Evolutionary conservation across 2,888 invertebrate species (phyloP), one percentile per base, ranked within the genome.

Genomic region (Heliconius ethilla): DNA sequence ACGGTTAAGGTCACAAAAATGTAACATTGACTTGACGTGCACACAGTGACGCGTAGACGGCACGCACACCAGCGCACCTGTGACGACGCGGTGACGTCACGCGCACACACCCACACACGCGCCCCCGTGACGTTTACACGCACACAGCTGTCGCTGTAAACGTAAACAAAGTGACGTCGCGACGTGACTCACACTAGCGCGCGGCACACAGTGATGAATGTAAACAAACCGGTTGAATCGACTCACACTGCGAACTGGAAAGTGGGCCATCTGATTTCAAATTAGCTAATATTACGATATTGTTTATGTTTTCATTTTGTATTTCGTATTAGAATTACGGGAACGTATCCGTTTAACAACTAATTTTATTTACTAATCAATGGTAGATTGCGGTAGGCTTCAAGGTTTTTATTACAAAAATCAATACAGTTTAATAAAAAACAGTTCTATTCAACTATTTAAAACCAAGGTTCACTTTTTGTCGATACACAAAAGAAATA

Each of bases 1-100:
- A 88, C 91, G 93, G 94, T 93, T 92, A 94, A 94, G 94, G 94
- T 94, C 94, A 94, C 91, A 92, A 93, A 93, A 94, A 92, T 93
- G 91, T 93, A 93, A 91, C 93, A 91, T 92, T 91, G 92, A 88
- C 88, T 88, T 88, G 90, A 89, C 89, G 88, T 81, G 81, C 84
- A 84, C 85, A 84, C 84, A 69, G 37, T 55, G 70, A 70, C 77
- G 76, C 80, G 79, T 76, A 66, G 76, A 79, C 79, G 79, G 81
- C 82, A 82, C 87, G 82, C 87, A 86, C 89, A 89, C 89, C 83
- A 81, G 25, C 77, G 78, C 79, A 80, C 82, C 82, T 80, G 84
- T 86, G 86, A 84, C 86, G 82, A 85, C 87, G 82, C 85, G 80
- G 89, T 94, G 93, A 94, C 94, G 94, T 94, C 93, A 93, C 88